phyloP scores from a whole-genome alignment of 2,113 vertebrate genomes.

The Malurus cyaneus region DNA sequence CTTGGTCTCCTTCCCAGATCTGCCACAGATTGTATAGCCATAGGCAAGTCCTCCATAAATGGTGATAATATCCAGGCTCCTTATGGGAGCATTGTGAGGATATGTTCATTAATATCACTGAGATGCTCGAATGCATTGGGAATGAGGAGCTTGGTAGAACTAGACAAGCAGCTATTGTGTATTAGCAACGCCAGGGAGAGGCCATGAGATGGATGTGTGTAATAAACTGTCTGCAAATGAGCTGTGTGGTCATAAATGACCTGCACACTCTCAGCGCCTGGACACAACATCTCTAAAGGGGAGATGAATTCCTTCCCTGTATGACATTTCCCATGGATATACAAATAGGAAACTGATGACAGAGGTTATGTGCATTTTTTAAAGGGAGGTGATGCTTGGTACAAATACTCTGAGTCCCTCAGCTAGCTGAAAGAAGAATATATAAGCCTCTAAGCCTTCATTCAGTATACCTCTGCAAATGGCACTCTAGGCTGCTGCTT shows the following conservation, averaged over 20 bases:
- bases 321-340: not conserved
- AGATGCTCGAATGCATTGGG: not conserved
- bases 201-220: not conserved
- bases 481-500: not conserved
- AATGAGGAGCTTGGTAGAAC: not conserved
- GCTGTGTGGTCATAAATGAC: not conserved
- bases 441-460: not conserved
- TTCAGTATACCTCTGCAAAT: not conserved
- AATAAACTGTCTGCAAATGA: constrained; percentile 18
- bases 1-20: constrained; percentile 43
- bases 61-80: not conserved
- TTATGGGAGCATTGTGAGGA: not conserved
- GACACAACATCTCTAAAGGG: not conserved
- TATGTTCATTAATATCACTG: not conserved
- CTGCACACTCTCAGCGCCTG: not conserved
- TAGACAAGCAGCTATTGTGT: not conserved
- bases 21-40: constrained; percentile 28
- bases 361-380: not conserved
- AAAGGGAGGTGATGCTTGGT: not conserved
- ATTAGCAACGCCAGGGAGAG: not conserved
- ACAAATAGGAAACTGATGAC: not conserved
- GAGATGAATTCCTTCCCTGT: not conserved
- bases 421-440: not conserved
- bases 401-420: not conserved
- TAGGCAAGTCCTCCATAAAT: constrained; percentile 14